These are phyloP conservation scores for Ancistrus triradiatus DNA, from an alignment of 2,113 vertebrate species.

Conservation along the genomic window DNA sequence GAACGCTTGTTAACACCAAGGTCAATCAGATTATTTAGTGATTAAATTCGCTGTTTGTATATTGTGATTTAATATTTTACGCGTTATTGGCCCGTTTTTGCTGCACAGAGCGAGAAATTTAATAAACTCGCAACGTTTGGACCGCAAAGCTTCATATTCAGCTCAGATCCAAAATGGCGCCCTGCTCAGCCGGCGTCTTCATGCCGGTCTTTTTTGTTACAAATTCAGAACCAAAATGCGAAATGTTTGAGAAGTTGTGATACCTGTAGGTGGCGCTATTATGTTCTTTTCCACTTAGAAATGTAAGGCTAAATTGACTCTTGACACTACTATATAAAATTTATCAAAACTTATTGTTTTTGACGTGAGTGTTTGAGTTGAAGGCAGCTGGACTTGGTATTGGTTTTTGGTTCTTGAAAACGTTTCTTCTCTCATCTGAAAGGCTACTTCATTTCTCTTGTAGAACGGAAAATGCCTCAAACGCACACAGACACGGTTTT, in stretches of 20 bases:
- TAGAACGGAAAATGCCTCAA: no score
- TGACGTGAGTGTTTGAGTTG: no score
- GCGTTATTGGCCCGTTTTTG: no score
- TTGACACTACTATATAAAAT: no score
- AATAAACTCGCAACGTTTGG: neutral
- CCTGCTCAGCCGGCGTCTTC: slow-evolving; percentile 61
- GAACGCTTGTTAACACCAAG: slow-evolving; percentile 37
- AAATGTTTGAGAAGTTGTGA: slow-evolving; percentile 42
- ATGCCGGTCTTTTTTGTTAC: slow-evolving; percentile 57
- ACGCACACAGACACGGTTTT: no score
- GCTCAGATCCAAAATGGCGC: slow-evolving; percentile 71
- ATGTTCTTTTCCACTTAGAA: neutral
- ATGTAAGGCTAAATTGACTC: no score
- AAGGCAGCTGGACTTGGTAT: no score
- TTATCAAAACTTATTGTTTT: no score
- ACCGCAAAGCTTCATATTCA: slow-evolving; percentile 23
- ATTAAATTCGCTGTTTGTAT: neutral
- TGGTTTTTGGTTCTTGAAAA: no score
- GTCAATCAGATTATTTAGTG: neutral
- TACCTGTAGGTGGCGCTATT: slow-evolving; percentile 66
- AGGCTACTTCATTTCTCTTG: no score
- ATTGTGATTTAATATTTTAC: neutral
- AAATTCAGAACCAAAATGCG: slow-evolving; percentile 55
- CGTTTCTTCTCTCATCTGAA: no score
- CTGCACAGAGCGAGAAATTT: neutral